These are phyloP conservation scores for Eupsilia transversa DNA, from an alignment of 2,888 invertebrate species.

Conservation along the genomic window DNA sequence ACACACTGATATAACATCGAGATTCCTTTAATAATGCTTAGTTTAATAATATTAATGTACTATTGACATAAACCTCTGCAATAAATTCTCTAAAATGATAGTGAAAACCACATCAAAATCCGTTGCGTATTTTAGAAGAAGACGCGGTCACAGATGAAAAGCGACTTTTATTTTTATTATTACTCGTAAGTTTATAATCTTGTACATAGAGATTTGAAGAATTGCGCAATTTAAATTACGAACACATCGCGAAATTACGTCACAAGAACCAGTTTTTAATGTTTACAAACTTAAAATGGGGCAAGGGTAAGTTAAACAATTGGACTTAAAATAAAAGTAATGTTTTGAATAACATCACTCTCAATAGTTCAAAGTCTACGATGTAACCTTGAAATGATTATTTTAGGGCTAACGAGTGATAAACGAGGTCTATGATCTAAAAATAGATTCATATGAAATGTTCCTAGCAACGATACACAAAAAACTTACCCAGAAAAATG, in stretches of 20 bases:
- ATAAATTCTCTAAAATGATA: background rate
- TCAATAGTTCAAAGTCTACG: constrained; percentile 65
- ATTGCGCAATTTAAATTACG: constrained; percentile 12
- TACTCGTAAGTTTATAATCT: too few species aligned
- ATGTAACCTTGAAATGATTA: constrained; percentile 63
- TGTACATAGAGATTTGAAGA: background rate
- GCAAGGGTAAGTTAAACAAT: constrained; percentile 19
- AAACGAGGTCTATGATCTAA: constrained; percentile 51
- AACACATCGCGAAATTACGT: constrained; percentile 22
- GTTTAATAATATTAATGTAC: background rate
- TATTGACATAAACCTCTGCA: background rate
- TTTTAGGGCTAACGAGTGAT: constrained; percentile 56
- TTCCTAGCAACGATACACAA: constrained; percentile 27
- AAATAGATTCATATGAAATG: constrained; percentile 53
- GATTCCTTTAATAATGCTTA: too few species aligned
- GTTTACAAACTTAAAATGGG: constrained; percentile 46
- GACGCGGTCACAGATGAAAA: background rate
- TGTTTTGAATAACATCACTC: constrained; percentile 39
- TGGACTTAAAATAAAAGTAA: constrained; percentile 9
- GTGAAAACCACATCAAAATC: background rate
- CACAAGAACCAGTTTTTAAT: constrained; percentile 34
- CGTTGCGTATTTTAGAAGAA: too few species aligned
- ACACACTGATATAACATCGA: too few species aligned
- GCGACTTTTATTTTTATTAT: too few species aligned
- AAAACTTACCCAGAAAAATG: constrained; percentile 53